Base-by-base conservation (phyloP, 35 echinoderm and acorn worm species). In the Ophiothrix spiculata region DNA sequence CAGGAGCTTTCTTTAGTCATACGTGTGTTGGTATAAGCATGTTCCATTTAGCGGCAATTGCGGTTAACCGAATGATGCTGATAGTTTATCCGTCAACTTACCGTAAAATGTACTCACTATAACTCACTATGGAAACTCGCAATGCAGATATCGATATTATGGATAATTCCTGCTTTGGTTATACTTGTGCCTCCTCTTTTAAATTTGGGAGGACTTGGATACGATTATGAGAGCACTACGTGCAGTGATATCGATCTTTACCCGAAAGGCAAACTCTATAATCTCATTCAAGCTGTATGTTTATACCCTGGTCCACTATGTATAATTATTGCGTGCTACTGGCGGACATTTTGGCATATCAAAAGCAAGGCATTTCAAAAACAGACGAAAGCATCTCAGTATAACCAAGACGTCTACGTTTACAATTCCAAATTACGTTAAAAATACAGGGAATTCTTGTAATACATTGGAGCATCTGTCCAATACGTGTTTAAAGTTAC, bases 271-370 rank as follows among this genome's bases (percentile, higher is more conserved):
- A 39, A 87, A 37, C 69, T 91, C 19, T 91, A 80, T 49, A 80
- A 85, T 56, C 41, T 95, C 49, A 33, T 95, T 0, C 79, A 69
- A 38, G 85, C 89, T 39, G 40, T 81, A 54, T 69, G 86, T 6
- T 39, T 95, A 28, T 81, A 83, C 19, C 84, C 87, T 13, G 85
- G 79, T 4, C 87, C 84, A 19, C 38, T 87, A 1, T 87, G 91
- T 37, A 91, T 95, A 17, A 80, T 95, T 36, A 41, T 81, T 15
- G 64, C 81, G 37, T 90, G 88, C 37, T 95, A 95, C 83, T 64
- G 87, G n/a, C 91, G 87, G 73, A 94, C 90, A 31, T 94, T 79
- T 80, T 56, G 84, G 36, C 85, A 90, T 83, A 86, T 93, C 73
- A 38, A 56, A 14, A 37, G n/a, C n/a, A n/a, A n/a, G 46, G 37